Evolutionary conservation across 2,797 vertebrate species (phyloP), one percentile per base, ranked within the genome.

Genomic region (Enteromius afrohamiltoni): DNA sequence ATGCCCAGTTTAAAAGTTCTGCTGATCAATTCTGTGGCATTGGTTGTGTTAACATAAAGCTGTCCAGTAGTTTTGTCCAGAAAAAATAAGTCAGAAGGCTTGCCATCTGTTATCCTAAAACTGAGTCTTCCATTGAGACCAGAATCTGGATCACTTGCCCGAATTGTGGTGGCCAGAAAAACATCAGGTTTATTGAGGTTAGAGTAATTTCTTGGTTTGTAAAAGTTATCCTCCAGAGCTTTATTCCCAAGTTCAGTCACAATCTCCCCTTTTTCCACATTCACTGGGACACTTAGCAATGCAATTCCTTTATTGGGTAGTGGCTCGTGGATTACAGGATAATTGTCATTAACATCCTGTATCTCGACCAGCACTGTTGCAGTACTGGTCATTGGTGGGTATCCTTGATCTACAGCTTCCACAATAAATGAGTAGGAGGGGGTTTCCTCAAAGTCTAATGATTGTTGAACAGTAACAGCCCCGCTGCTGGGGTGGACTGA

Each of bases 281-380:
- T 95, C 31, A 98, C 95, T 6, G 97, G 95, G 37, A 98, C 89
- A 0, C 91, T 96, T 3, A 99, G 83, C 0, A 69, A 91, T 77
- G 96, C 96, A 14, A 86, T 73, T 0, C 96, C 96, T 16, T 92
- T 93, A 26, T 92, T 93, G 4, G 96, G 92, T 0, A 21, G 88
- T 0, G 97, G 97, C 1, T 91, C 88, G 0, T 88, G 93, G 87
- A 99, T 93, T 55, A 96, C 7, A 0, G 97, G 97, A 2, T 90
- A 84, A 0, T 98, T 99, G 91, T 99, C 98, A 0, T 98, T 99
- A 67, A 69, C 88, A 77, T 98, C 97, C 0, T 95, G 91, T 47
- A 98, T 86, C 26, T 91, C 87, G 21, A 98, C 92, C 75, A 93
- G 87, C 64, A 98, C 89, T 0, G 94, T 95, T 83, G 94, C 88